Base-by-base conservation (phyloP, 2,797 vertebrate species). In the Phalanger gymnotis region DNA sequence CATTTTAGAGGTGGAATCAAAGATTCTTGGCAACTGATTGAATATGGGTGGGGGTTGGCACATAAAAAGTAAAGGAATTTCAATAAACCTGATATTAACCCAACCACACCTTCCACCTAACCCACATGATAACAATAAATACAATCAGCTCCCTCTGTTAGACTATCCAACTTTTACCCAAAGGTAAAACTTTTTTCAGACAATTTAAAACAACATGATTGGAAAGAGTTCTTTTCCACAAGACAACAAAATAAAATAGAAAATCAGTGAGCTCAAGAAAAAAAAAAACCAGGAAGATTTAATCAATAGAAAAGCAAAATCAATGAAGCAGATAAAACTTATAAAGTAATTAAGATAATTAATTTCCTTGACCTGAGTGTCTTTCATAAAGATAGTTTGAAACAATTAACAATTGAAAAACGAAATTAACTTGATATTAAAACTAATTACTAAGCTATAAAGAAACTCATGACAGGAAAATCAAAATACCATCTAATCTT, bases 251-350 rank as follows among this genome's bases (percentile, higher is more conserved):
- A 47, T 81, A 81, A 47, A 81, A 47, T 9, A 47, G 6, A 81
- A 47, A 47, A 81, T 81, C 66, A 40, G 66, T 81, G 19, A 47
- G n/a, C n/a, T 9, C n/a, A 22, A 4, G 19, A 73, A 73, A 56
- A 81, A 81, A 40, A 73, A 40, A 81, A 73, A 22, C 16, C 47
- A 12, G 66, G 19, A 47, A 81, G 19, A 81, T 81, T 81, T 81
- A 47, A 81, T 81, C 66, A 81, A 81, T 81, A 81, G 66, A 81
- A 81, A 81, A 81, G n/a, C 66, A 81, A 81, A 81, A 81, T 81
- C 66, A 81, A 81, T 81, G 66, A 81, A 81, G 66, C 66, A 81
- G 66, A 81, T 81, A 81, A 40, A 81, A 81, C n/a, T 81, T 81
- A 81, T 81, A 81, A 81, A 47, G n/a, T 81, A 81, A 47, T 81